A percentile compares a stretch with the other conserved stretches of the same genome.
Evolutionary conservation across 2,797 vertebrate genomes (phyloP).

Genomic region (Diplodus puntazzo): DNA sequence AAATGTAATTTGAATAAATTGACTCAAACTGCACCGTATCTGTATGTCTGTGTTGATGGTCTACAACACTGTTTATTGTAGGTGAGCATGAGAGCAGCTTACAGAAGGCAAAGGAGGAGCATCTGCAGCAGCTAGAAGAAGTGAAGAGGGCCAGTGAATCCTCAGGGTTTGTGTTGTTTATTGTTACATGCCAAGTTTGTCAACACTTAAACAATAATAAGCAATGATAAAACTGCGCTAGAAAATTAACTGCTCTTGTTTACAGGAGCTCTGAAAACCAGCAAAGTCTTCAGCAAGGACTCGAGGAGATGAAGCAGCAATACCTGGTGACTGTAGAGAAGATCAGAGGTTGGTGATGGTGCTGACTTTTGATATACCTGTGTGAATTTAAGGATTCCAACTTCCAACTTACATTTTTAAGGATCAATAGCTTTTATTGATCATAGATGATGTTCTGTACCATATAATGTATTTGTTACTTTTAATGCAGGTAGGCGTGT

Average conservation of each 20-base stretch:
- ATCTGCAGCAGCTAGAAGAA: constrained; percentile 85
- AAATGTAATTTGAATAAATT: neutral
- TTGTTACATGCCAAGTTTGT: neutral
- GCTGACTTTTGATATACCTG: neutral
- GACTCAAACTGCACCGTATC: too few relatives aligned
- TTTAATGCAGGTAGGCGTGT: neutral
- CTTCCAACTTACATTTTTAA: too few relatives aligned
- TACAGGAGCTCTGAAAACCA: constrained; percentile 54
- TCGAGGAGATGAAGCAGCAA: constrained; percentile 94
- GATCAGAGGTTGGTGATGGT: constrained; percentile 88
- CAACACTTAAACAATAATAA: neutral
- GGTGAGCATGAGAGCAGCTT: constrained; percentile 85
- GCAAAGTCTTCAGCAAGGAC: constrained; percentile 83
- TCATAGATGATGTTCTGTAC: neutral
- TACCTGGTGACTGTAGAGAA: constrained; percentile 93
- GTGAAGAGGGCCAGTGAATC: constrained; percentile 66
- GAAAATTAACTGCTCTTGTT: neutral
- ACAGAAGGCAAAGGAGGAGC: constrained; percentile 81
- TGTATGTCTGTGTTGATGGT: constrained; percentile 8
- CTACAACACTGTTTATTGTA: constrained; percentile 52
- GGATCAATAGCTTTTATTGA: too few relatives aligned
- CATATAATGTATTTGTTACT: neutral
- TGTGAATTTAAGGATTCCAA: neutral
- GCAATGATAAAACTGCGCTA: neutral
- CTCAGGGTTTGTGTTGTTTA: constrained; percentile 70